Evolutionary conservation across 2,113 vertebrate species (phyloP), one percentile per base, ranked within the genome.

Genomic region (Microcebus murinus): DNA sequence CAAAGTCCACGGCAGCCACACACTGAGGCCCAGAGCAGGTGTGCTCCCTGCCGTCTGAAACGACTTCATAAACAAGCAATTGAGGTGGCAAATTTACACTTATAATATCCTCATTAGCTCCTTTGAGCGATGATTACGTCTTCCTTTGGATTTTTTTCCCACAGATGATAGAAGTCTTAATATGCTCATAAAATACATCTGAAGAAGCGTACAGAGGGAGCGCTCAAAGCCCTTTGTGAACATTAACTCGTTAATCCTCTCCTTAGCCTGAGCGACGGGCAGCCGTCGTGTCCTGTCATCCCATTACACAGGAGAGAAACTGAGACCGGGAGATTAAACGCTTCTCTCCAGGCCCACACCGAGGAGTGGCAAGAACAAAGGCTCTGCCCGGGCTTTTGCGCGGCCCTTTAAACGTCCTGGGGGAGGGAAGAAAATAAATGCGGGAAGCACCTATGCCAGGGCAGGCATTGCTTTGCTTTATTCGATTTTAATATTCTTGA

Each of bases 91-190:
- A 87, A 87, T 96, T 80, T 79, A 83, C 63, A 83, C 86, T 65
- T 77, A 93, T 96, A 91, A 93, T 91, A 93, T 91, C 91, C 96
- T 93, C 95, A 97, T 93, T 97, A 94, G 87, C 57, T 63, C 89
- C 97, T 96, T 93, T 91, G 87, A 96, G 79, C 84, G 86, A 80
- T 36, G 73, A 94, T 76, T 91, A 89, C 52, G 73, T 79, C 96
- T 97, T 96, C 90, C 96, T 93, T 95, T 87, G 93, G 57, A 36
- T 59, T 57, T 95, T 76, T 96, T 90, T 74, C 93, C 91, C 97
- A 96, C 87, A 84, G 94, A 77, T 96, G 94, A 97, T 67, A 94
- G 94, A 97, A 91, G 92, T 80, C 97, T 97, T 94, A 97, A 95
- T 93, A 88, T 50, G 87, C 93, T 94, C 87, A 94, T 97, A 96